These are phyloP conservation scores for Labia minor DNA, from an alignment of 2,888 invertebrate species.

Conservation along the genomic window DNA sequence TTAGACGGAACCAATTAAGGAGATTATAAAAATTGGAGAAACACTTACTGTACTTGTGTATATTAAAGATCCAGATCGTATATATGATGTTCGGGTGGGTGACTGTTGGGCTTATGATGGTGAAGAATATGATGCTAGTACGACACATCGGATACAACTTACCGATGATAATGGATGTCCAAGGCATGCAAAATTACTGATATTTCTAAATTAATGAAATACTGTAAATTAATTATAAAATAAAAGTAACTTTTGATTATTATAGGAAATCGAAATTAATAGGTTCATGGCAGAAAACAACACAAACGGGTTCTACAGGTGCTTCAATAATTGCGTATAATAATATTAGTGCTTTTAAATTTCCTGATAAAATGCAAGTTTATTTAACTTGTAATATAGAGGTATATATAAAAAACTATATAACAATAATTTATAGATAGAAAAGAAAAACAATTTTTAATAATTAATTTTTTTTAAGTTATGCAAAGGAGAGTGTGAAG, in stretches of 20 bases:
- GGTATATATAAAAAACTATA: slow-evolving; percentile 36
- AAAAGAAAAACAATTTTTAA: too few species aligned
- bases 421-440: neutral
- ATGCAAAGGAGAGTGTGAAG: slow-evolving; percentile 30
- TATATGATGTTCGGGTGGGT: slow-evolving; percentile 55
- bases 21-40: slow-evolving; percentile 57
- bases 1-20: slow-evolving; percentile 50
- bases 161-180: slow-evolving; percentile 58
- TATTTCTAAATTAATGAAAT: too few species aligned
- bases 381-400: slow-evolving; percentile 64
- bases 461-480: slow-evolving; percentile 26
- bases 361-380: slow-evolving; percentile 61
- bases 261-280: slow-evolving; percentile 53
- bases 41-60: slow-evolving; percentile 58
- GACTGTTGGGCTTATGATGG: slow-evolving; percentile 64
- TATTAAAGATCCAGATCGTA: slow-evolving; percentile 50
- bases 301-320: slow-evolving; percentile 46
- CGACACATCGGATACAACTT: slow-evolving; percentile 50
- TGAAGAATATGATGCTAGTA: slow-evolving; percentile 47
- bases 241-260: slow-evolving; percentile 25
- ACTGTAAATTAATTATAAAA: neutral
- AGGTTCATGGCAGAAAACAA: slow-evolving; percentile 50
- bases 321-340: slow-evolving; percentile 55
- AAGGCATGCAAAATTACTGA: slow-evolving; percentile 41
- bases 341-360: slow-evolving; percentile 59